These are phyloP conservation scores for Petrosia ficiformis DNA, from an alignment of 37 sponge, comb jelly and placozoan genomes.

Conservation along the genomic window DNA sequence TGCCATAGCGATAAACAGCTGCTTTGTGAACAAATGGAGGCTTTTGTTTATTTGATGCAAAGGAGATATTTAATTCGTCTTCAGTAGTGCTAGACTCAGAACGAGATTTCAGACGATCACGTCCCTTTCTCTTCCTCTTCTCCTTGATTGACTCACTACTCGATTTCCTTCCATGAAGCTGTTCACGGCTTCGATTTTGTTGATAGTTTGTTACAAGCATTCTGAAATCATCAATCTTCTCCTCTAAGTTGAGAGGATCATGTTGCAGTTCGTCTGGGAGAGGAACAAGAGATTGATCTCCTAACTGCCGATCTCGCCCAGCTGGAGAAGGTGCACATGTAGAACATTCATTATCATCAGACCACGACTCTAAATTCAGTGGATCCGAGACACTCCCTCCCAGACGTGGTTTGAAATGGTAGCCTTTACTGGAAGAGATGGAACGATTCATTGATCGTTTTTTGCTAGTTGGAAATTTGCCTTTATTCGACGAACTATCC, in stretches of 20 bases:
- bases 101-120: neutral
- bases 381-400: slow-evolving; percentile 82
- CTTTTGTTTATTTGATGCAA: neutral
- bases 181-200: neutral
- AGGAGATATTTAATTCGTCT: neutral
- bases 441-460: too few relatives aligned
- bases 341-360: slow-evolving; percentile 37
- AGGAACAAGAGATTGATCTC: slow-evolving; percentile 34
- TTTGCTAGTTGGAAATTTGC: too few relatives aligned
- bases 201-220: neutral
- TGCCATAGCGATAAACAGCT: slow-evolving; percentile 78
- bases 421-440: too few relatives aligned
- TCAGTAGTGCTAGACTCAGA: neutral
- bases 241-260: slow-evolving; percentile 80
- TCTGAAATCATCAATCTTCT: slow-evolving; percentile 19
- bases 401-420: too few relatives aligned
- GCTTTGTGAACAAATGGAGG: slow-evolving; percentile 12
- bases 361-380: slow-evolving; percentile 54
- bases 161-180: neutral
- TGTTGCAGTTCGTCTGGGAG: slow-evolving; percentile 30
- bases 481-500: too few relatives aligned
- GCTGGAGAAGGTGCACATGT: slow-evolving; percentile 74
- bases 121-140: neutral
- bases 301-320: neutral
- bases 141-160: neutral